Percentiles rank a stretch among this genome's conserved stretches.
Conservation (phyloP, 2,113 vertebrate species). For the Chaetops frenatus region DNA sequence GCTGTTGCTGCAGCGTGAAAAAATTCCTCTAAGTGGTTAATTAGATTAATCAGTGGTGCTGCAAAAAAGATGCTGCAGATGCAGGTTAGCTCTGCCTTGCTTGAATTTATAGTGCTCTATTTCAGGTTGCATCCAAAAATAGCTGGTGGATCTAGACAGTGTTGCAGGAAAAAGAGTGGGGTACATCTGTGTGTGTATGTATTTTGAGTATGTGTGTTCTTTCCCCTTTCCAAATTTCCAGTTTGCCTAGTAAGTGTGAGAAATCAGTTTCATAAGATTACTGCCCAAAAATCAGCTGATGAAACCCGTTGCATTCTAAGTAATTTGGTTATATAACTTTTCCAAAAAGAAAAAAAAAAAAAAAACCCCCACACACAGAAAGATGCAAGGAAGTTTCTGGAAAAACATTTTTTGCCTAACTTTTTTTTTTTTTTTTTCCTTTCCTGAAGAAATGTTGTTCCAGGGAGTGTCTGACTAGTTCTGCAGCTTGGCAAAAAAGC, state of each 20-base stretch:
- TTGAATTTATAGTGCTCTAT: slow-evolving; percentile 20
- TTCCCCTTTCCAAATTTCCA: slow-evolving; percentile 35
- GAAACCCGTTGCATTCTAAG: slow-evolving; percentile 50
- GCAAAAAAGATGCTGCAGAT: slow-evolving; percentile 44
- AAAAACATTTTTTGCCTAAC: slow-evolving; percentile 59
- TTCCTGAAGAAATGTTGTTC: slow-evolving; percentile 69
- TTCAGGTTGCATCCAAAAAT: slow-evolving; percentile 55
- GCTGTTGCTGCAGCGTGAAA: not conserved
- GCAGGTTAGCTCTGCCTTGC: slow-evolving; percentile 49
- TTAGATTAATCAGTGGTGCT: slow-evolving; percentile 7
- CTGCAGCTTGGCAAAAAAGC: slow-evolving; percentile 77
- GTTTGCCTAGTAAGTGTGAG: slow-evolving; percentile 20
- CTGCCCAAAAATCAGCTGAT: slow-evolving; percentile 45
- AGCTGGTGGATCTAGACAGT: slow-evolving; percentile 20
- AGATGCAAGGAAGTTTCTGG: slow-evolving; percentile 65
- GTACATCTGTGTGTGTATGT: not conserved
- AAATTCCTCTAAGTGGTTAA: slow-evolving; percentile 31
- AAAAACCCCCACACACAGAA: not conserved
- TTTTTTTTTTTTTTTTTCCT: slow-evolving; percentile 16
- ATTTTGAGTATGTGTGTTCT: not conserved
- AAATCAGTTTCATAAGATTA: slow-evolving; percentile 43
- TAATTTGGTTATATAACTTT: slow-evolving; percentile 54
- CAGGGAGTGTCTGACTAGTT: slow-evolving; percentile 75
- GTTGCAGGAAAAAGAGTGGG: slow-evolving; percentile 36
- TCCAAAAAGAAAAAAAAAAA: not conserved